A percentile compares a stretch with the other conserved stretches of the same genome.
These are phyloP conservation scores for Cochlearius cochlearius DNA, from an alignment of 2,113 vertebrate species.

Conservation along the genomic window DNA sequence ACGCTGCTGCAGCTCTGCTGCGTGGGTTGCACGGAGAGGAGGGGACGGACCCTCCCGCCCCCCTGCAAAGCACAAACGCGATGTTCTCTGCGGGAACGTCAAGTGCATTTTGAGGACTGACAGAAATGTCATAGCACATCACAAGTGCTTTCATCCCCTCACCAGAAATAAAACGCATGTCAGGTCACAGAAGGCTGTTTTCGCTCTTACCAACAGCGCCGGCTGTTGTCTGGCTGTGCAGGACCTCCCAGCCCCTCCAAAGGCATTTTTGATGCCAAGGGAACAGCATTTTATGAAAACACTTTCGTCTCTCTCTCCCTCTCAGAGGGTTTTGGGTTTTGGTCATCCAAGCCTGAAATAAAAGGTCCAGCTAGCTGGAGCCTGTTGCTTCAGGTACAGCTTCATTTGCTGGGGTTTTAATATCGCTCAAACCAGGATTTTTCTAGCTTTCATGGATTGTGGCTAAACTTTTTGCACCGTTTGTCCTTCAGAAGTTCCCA, in stretches of 20 bases:
- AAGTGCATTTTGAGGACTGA: not conserved
- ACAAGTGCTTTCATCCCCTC: conserved; percentile 17
- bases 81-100: not conserved
- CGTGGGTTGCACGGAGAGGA: not conserved
- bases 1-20: not conserved
- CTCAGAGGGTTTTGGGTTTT: not conserved
- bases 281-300: not conserved
- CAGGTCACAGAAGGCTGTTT: conserved; percentile 42
- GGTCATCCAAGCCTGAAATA: not conserved
- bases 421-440: not conserved
- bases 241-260: not conserved
- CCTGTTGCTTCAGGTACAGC: not conserved
- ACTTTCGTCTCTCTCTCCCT: not conserved
- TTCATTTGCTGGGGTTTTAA: not conserved
- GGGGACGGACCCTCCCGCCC: not conserved
- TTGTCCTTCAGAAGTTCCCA: conserved; percentile 41
- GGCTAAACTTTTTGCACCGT: conserved; percentile 8
- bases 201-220: not conserved
- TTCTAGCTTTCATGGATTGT: not conserved
- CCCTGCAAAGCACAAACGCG: not conserved
- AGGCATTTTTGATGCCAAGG: not conserved
- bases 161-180: conserved; percentile 25
- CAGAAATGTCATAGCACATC: conserved; percentile 1
- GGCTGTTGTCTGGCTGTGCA: conserved; percentile 28
- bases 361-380: not conserved